phyloP scores from a whole-genome alignment of 2,888 invertebrate species.

The Asteroscopus sphinx region DNA sequence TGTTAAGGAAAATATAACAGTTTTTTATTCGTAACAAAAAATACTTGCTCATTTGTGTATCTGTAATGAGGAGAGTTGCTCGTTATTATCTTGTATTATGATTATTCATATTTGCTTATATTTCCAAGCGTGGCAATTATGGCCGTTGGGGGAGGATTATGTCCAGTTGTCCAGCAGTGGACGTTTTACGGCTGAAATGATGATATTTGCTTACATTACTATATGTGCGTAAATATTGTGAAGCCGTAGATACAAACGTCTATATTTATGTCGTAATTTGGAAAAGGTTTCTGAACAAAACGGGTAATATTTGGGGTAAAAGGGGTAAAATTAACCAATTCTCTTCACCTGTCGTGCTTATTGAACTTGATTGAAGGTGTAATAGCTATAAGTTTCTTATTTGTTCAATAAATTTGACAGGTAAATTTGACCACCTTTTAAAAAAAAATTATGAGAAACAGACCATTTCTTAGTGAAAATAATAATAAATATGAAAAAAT shows the following conservation, averaged over 20 bases:
- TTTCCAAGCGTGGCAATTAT: too few relatives aligned
- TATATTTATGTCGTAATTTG: constrained; percentile 7
- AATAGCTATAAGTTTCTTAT: not conserved
- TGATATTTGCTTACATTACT: constrained; percentile 4
- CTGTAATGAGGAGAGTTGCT: constrained; percentile 14
- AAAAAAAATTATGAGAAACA: too few relatives aligned
- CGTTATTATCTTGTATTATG: constrained; percentile 12
- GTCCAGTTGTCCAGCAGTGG: too few relatives aligned
- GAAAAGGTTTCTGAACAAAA: constrained; percentile 13
- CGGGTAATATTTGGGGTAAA: constrained; percentile 1
- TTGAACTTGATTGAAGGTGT: constrained; percentile 6
- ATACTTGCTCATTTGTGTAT: constrained; percentile 20
- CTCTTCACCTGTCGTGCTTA: constrained; percentile 1
- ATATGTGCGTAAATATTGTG: not conserved
- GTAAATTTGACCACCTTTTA: too few relatives aligned
- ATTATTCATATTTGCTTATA: too few relatives aligned
- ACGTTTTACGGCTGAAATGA: too few relatives aligned
- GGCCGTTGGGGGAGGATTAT: too few relatives aligned
- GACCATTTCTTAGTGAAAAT: too few relatives aligned
- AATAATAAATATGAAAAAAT: too few relatives aligned
- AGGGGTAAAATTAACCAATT: constrained; percentile 7
- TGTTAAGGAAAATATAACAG: constrained; percentile 27
- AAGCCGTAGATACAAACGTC: not conserved
- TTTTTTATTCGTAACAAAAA: constrained; percentile 13
- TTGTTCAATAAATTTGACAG: too few relatives aligned